A percentile compares a stretch with the other conserved stretches of the same genome.
Conservation (phyloP, 2,113 vertebrate genomes). For the Mesocricetus auratus region DNA sequence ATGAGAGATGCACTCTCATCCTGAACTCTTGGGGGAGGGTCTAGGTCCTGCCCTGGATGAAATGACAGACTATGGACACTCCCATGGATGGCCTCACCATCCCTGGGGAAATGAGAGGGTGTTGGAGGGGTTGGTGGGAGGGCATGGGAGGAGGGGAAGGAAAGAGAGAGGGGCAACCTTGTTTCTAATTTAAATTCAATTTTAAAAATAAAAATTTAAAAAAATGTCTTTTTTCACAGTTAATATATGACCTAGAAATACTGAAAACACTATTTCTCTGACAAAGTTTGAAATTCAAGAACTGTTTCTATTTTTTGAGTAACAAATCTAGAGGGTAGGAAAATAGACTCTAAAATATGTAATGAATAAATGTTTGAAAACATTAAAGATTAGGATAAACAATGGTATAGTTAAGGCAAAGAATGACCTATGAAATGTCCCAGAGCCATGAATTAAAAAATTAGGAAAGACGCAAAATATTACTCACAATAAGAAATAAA, state of each 20-base stretch:
- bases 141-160: no score
- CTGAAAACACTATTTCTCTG: slow-evolving; percentile 21
- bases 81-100: no score
- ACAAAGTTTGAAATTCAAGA: slow-evolving; percentile 51
- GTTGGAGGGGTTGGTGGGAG: no score
- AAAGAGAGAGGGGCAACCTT: no score
- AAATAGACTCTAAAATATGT: slow-evolving; percentile 33
- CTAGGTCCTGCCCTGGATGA: no score
- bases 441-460: neutral
- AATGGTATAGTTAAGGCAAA: neutral
- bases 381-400: neutral
- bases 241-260: neutral
- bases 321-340: slow-evolving; percentile 46
- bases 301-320: neutral
- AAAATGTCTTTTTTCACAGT: neutral
- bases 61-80: no score
- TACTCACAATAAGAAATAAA: neutral
- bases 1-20: no score
- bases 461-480: neutral
- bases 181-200: no score
- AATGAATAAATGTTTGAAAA: slow-evolving; percentile 27
- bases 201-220: no score
- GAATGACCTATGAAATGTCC: neutral
- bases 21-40: no score
- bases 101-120: no score